Base-by-base conservation (phyloP, 2,888 invertebrate species). In the Agrochola litura region DNA sequence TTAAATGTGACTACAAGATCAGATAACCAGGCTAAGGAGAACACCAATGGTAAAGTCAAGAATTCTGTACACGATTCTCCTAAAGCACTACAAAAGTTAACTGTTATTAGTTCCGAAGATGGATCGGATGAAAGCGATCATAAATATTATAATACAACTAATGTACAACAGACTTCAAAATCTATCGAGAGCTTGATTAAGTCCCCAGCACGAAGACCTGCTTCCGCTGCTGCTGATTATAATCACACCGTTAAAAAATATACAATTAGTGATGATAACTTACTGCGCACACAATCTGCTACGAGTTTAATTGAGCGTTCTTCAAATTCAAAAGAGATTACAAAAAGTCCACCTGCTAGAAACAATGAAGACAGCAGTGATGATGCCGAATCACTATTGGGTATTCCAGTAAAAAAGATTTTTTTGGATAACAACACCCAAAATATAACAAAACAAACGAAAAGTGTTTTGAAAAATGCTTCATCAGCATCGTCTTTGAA, bases 391-490 rank as follows among this genome's bases (percentile, higher is more conserved):
- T 94, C 93, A n/a, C 82, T 92, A 56, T 86, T 89, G 54, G 92
- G 92, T 43, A 88, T 88, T 41, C 88, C 91, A 56, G 83, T 89
- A 37, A 92, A 92, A 89, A 92, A 92, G 77, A 81, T 81, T n/a
- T 82, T 89, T 46, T 92, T 94, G 6, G 92, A 92, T 84, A 93
- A 95, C 65, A 93, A 92, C 77, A 82, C 91, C 64, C 83, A 86
- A 73, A 88, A 84, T 81, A 90, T 54, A 46, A 70, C 86, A 14
- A 94, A 94, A 86, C 94, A 93, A 89, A 95, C 97, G 66, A 97
- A 97, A 92, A 96, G 97, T 70, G 97, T 97, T 52, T 90, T 97
- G 56, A 98, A 97, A 93, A 96, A 95, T 89, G 97, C 95, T 66
- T 96, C 97, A 5, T 97, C 97, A 1, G 94, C 94, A 41, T 97